These are phyloP conservation scores for Sphecodes monilicornis DNA, from an alignment of 2,888 invertebrate species.

Conservation along the genomic window DNA sequence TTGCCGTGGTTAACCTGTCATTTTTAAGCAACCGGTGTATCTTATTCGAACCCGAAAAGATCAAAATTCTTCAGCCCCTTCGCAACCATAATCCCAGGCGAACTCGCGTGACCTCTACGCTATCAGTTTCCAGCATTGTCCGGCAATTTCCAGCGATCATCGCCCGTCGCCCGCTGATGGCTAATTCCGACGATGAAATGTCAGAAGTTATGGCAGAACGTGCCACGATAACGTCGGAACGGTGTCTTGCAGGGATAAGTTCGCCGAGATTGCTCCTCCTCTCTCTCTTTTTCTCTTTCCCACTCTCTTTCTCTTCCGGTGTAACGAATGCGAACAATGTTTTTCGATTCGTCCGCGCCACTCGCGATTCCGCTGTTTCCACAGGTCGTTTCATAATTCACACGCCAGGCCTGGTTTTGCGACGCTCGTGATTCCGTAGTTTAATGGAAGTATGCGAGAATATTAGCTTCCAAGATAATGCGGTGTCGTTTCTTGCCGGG, in stretches of 20 bases:
- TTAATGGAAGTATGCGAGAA: neutral
- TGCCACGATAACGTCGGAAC: constrained; percentile 3
- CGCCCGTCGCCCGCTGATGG: neutral
- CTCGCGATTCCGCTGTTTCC: constrained; percentile 5
- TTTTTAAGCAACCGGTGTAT: neutral
- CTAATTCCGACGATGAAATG: constrained; percentile 26
- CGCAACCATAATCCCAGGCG: constrained; percentile 40
- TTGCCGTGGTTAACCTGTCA: neutral
- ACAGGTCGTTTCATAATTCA: constrained; percentile 1
- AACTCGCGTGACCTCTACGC: constrained; percentile 31
- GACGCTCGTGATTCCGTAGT: neutral
- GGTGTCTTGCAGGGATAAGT: neutral
- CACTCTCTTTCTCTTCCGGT: neutral
- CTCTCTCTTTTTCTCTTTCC: neutral
- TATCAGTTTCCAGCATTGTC: constrained; percentile 40
- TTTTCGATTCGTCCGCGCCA: neutral
- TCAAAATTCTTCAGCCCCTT: constrained; percentile 55
- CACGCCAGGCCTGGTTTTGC: neutral
- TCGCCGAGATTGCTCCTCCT: neutral
- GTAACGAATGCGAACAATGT: neutral
- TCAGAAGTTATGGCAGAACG: constrained; percentile 28
- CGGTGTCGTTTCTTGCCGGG: neutral
- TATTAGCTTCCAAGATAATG: constrained; percentile 1
- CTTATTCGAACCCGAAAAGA: constrained; percentile 24
- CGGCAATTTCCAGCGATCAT: neutral